Evolutionary conservation across 2,797 vertebrate species (phyloP).

Genomic region (Poliocrania exsul): DNA sequence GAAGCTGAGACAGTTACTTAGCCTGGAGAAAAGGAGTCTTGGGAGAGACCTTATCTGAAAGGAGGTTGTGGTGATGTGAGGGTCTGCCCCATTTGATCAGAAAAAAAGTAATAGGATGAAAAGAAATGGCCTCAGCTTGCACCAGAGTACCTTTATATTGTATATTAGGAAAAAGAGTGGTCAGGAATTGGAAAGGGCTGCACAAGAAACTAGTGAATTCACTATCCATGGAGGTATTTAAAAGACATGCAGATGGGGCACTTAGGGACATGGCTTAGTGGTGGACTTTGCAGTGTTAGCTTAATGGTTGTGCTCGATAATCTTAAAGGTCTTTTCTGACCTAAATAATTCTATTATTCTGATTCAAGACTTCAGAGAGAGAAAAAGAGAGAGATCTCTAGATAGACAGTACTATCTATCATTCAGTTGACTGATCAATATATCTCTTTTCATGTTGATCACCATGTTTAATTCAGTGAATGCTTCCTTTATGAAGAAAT

Average conservation of each 20-base stretch:
- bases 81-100: rapidly evolving
- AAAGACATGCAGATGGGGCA: neutral
- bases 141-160: neutral
- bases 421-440: neutral
- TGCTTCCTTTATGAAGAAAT: neutral
- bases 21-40: neutral
- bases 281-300: neutral
- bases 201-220: neutral
- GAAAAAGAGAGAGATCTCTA: neutral
- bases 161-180: neutral
- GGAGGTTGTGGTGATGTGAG: neutral
- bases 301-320: neutral
- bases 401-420: neutral
- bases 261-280: neutral
- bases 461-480: neutral
- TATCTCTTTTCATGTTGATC: neutral
- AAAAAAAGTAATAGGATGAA: neutral
- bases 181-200: neutral
- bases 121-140: neutral
- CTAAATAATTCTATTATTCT: neutral
- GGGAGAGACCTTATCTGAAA: neutral
- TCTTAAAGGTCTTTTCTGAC: neutral
- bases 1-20: rapidly evolving
- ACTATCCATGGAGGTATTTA: neutral
- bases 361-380: neutral